A percentile compares a stretch with the other conserved stretches of the same genome.
phyloP scores from a whole-genome alignment of 2,113 vertebrate species.

The Psilopsiagon aymara region DNA sequence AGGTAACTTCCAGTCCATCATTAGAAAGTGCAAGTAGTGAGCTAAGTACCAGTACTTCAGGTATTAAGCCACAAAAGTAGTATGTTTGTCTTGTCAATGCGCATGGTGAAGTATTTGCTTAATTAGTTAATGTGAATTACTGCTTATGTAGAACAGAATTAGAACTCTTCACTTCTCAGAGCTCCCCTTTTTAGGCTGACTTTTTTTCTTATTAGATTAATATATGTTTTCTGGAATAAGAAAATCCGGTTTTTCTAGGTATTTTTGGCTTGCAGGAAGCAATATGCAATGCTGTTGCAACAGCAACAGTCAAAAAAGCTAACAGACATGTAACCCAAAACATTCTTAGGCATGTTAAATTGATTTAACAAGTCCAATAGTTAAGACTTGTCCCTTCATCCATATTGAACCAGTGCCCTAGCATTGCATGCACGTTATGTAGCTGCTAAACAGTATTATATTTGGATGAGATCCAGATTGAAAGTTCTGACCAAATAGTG shows the following conservation, averaged over 20 bases:
- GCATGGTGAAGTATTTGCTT: not conserved
- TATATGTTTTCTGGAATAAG: not conserved
- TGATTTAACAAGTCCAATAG: not conserved
- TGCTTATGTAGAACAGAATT: not conserved
- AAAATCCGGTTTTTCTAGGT: not conserved
- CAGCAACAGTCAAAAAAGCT: not conserved
- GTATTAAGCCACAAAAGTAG: slow-evolving; percentile 61
- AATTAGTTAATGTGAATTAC: not conserved
- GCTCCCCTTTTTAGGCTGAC: not conserved
- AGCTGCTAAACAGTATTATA: not conserved
- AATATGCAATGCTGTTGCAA: not conserved
- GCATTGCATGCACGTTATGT: not conserved
- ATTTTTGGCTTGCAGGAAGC: not conserved
- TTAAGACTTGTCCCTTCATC: not conserved
- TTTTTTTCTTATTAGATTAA: not conserved
- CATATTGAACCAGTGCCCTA: not conserved
- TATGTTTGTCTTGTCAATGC: not conserved
- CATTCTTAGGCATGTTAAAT: not conserved
- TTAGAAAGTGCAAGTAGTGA: slow-evolving; percentile 85
- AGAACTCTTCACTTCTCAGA: not conserved
- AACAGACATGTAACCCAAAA: not conserved
- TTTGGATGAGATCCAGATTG: not conserved
- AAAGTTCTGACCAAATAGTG: not conserved
- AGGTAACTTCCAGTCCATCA: slow-evolving; percentile 62
- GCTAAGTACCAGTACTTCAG: slow-evolving; percentile 87